These are phyloP conservation scores for Oppia nitens DNA, from an alignment of 1,140 invertebrate genomes.

Conservation along the genomic window DNA sequence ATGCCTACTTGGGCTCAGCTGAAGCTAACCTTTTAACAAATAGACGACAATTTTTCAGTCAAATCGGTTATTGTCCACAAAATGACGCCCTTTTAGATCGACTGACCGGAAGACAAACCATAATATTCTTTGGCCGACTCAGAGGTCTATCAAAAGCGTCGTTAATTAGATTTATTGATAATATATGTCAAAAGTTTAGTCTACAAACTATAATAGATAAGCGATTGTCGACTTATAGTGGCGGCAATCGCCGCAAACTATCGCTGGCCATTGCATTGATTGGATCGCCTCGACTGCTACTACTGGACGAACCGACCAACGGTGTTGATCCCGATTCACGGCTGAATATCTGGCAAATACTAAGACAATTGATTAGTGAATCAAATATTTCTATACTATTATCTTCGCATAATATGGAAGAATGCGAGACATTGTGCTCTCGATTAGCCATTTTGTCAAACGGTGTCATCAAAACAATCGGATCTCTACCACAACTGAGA, in stretches of 20 bases:
- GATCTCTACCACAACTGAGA: conserved; percentile 49
- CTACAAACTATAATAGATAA: conserved; percentile 21
- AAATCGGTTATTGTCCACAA: conserved; percentile 36
- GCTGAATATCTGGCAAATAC: conserved; percentile 27
- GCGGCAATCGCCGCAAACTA: conserved; percentile 40
- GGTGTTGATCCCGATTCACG: conserved; percentile 33
- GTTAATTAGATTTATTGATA: conserved; percentile 19
- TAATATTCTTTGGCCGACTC: conserved; percentile 31
- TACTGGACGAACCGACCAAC: conserved; percentile 28
- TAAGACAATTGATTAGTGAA: neutral
- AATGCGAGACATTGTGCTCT: conserved; percentile 50
- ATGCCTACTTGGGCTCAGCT: conserved; percentile 19
- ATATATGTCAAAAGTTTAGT: conserved; percentile 10
- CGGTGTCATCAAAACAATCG: conserved; percentile 54
- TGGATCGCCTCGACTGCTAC: conserved; percentile 26
- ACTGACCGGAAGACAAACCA: conserved; percentile 30
- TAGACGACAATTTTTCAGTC: conserved; percentile 11
- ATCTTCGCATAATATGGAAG: conserved; percentile 20
- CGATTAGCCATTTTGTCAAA: conserved; percentile 72
- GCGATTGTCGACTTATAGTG: conserved; percentile 25
- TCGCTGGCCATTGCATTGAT: conserved; percentile 36
- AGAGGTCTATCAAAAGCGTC: conserved; percentile 29
- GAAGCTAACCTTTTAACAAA: neutral
- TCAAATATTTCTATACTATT: conserved; percentile 20
- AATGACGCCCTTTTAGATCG: conserved; percentile 32